Base-by-base conservation (phyloP, 2,797 vertebrate genomes). In the Scarus forsteni region DNA sequence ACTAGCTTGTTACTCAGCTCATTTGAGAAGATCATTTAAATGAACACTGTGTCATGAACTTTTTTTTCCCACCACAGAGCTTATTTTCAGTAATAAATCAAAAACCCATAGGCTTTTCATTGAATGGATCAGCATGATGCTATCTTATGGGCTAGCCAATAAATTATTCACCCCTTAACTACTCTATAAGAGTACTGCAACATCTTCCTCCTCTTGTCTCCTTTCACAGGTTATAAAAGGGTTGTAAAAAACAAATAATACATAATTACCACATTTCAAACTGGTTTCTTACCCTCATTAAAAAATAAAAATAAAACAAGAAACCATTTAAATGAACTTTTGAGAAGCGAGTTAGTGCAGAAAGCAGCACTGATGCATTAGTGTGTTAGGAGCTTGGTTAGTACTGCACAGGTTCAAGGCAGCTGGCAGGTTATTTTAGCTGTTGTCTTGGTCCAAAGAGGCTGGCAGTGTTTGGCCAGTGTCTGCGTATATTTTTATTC, bases 331-430 rank as follows among this genome's bases (percentile, higher is more conserved):
- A 75, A 73, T 57, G 15, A 73, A 76, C 75, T 60, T 65, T 61
- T 65, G 63, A 77, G 46, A 70, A 80, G 79, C 75, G 89, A 92
- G 93, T 93, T 94, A 96, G 94, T 93, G 91, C 93, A 86, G 90
- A 88, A 89, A 94, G 94, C 91, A 90, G 90, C 87, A 95, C 88
- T 90, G 94, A 92, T 92, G 92, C 82, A 88, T 96, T 95, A 96
- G 94, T 95, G 92, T 91, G 94, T 96, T 96, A 95, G 93, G 90
- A 93, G 92, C 92, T 89, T 92, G 89, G 94, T 96, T 96, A 95
- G 95, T 94, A 91, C 92, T 93, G 94, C 93, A 92, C 92, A 93
- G 91, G 87, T 91, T 89, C 79, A 84, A 56, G 84, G 91, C 92
- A 92, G 90, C 85, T 84, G 93, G 94, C 88, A 93, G 94, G 94